Conservation (phyloP, 2,113 vertebrate species). For the Paramormyrops kingsleyae region DNA sequence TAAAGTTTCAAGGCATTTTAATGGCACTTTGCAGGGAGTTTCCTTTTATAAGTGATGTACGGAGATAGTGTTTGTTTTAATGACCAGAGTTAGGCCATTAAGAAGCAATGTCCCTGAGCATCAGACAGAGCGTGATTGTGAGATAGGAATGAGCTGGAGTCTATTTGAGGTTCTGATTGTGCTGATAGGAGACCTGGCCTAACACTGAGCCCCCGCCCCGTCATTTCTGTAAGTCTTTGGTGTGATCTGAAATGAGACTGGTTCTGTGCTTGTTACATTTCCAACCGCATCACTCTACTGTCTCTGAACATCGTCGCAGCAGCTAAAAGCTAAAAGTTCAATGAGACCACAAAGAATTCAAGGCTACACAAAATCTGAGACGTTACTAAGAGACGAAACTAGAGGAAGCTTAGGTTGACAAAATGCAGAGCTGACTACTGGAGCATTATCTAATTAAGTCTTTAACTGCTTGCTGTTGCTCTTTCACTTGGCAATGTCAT, state of each 20-base stretch:
- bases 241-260: background rate
- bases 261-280: background rate
- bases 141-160: background rate
- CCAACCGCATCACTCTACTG: background rate
- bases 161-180: background rate
- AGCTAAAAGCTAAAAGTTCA: background rate
- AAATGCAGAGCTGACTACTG: background rate
- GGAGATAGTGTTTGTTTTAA: background rate
- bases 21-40: background rate
- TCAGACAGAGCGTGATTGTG: background rate
- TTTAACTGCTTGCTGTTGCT: background rate
- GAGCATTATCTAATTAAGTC: background rate
- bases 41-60: background rate
- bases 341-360: background rate
- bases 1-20: background rate
- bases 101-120: background rate
- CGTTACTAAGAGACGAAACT: background rate
- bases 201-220: background rate
- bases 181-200: background rate
- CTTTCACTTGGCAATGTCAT: background rate
- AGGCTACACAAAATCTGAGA: background rate
- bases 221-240: background rate
- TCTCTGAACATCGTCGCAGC: background rate
- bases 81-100: background rate
- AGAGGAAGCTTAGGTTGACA: background rate